These are phyloP conservation scores for Andricus curvator DNA, from an alignment of 2,888 invertebrate species.

Conservation along the genomic window DNA sequence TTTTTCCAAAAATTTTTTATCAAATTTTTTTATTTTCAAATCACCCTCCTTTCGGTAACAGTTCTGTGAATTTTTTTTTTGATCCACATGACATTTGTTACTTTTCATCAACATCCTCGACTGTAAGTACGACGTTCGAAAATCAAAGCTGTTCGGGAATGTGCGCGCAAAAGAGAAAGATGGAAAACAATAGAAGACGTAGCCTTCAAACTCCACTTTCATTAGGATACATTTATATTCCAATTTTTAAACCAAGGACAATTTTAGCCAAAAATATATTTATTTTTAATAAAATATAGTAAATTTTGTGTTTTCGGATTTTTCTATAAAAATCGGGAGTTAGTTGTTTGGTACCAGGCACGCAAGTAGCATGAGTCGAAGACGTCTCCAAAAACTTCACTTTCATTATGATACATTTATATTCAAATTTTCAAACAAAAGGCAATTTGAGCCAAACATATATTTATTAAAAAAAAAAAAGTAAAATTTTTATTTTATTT, in stretches of 20 bases:
- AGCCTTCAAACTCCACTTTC: not conserved
- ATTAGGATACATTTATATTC: not conserved
- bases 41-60: not conserved
- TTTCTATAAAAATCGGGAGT: too few species aligned
- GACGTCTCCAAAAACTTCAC: too few species aligned
- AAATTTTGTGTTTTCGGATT: too few species aligned
- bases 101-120: not conserved
- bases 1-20: constrained; percentile 11
- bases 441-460: too few species aligned
- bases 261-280: not conserved
- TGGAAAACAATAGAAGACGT: not conserved
- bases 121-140: constrained; percentile 20
- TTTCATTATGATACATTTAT: too few species aligned
- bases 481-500: too few species aligned
- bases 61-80: not conserved
- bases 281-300: not conserved
- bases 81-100: not conserved
- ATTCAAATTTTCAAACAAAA: too few species aligned
- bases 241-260: not conserved
- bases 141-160: constrained; percentile 14
- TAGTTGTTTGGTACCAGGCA: too few species aligned
- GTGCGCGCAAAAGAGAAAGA: constrained; percentile 40
- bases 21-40: not conserved
- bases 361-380: too few species aligned
- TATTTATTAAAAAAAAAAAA: too few species aligned